A percentile compares a stretch with the other conserved stretches of the same genome.
Evolutionary conservation across 2,888 invertebrate species (phyloP).

Genomic region (Macrophya annulata): DNA sequence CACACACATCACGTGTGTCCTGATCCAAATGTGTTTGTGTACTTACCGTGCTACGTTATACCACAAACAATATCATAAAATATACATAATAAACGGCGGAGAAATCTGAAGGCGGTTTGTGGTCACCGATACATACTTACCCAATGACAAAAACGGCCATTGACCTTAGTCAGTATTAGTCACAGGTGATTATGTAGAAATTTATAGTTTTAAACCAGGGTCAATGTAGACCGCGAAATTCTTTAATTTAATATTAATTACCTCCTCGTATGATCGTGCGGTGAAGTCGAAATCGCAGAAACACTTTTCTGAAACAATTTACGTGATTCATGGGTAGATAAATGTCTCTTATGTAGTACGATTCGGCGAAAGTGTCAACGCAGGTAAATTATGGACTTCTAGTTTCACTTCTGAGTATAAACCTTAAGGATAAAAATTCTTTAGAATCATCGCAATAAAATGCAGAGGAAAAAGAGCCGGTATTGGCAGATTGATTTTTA

Average conservation of each 20-base stretch:
- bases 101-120: not conserved
- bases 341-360: slow-evolving; percentile 13
- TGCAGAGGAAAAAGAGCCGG: not conserved
- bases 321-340: slow-evolving; percentile 30
- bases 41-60: not conserved
- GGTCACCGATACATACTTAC: not conserved
- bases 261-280: not conserved
- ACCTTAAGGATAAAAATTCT: not conserved
- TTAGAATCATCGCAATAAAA: not conserved
- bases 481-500: slow-evolving; percentile 28
- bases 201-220: not conserved
- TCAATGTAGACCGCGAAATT: slow-evolving; percentile 33
- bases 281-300: not conserved
- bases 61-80: not conserved
- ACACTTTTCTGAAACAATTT: slow-evolving; percentile 25
- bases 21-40: not conserved
- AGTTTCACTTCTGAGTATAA: not conserved
- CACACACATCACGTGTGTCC: slow-evolving; percentile 1
- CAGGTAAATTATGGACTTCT: slow-evolving; percentile 16
- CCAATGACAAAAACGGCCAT: slow-evolving; percentile 28
- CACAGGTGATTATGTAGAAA: slow-evolving; percentile 20
- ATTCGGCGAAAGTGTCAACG: slow-evolving; percentile 11
- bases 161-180: slow-evolving; percentile 35
- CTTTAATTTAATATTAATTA: slow-evolving; percentile 31
- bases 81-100: not conserved